phyloP scores from a whole-genome alignment of 2,797 vertebrate genomes.

The Pachyuromys duprasi region DNA sequence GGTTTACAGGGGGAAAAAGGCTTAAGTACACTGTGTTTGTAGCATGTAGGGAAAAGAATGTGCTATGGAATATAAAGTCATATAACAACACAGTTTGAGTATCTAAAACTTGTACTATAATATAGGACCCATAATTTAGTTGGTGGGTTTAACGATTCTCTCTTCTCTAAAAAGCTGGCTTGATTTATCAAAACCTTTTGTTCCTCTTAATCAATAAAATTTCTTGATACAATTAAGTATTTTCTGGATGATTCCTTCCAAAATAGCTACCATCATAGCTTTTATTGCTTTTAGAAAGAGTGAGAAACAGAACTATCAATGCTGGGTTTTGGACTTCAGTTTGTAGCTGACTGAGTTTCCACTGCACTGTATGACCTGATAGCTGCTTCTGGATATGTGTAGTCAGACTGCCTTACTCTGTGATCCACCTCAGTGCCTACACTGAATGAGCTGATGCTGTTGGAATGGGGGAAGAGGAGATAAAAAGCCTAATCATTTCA shows the following conservation, averaged over 20 bases:
- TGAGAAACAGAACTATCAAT: background rate
- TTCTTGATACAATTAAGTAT: background rate
- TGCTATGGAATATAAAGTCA: background rate
- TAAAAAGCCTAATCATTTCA: background rate
- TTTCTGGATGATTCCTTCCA: conserved; percentile 34
- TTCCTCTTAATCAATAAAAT: conserved; percentile 20
- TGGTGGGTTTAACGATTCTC: background rate
- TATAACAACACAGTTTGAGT: background rate
- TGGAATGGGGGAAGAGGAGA: too few species aligned
- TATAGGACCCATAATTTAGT: background rate
- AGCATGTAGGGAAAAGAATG: background rate
- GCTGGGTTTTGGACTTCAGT: background rate
- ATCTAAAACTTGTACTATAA: background rate
- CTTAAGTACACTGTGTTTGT: background rate
- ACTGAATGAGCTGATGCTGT: background rate
- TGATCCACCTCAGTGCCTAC: background rate
- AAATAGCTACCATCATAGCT: background rate
- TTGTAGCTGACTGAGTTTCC: background rate
- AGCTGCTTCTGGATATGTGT: background rate
- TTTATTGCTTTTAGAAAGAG: background rate
- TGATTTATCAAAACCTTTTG: background rate
- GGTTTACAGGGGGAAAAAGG: background rate
- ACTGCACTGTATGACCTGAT: background rate
- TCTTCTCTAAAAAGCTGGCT: conserved; percentile 31
- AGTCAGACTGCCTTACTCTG: background rate